Evolutionary conservation across 1,140 invertebrate genomes (phyloP), one percentile per base, ranked within the genome.

Genomic region (Drusus annulatus): DNA sequence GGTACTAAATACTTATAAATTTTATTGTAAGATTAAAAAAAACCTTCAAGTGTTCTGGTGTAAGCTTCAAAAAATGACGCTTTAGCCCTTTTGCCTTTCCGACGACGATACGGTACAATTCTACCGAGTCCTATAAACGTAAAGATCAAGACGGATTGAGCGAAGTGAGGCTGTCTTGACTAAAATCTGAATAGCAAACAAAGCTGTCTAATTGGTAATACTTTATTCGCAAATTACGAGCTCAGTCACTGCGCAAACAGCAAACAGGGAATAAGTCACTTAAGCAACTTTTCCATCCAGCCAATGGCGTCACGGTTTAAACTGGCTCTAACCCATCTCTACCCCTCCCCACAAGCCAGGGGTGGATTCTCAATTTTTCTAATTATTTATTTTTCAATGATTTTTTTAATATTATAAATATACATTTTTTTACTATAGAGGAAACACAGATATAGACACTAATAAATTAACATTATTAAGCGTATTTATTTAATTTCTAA

Each of bases 231-330:
- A 28, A 75, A 75, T 75, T 75, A 75, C 17, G 52, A 58, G 16
- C 25, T 75, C 25, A 75, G 71, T 75, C 71, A 75, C 71, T 75
- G 71, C 60, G 25, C 71, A 75, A 75, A 75, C 71, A 75, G 51
- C 45, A 25, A 60, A 36, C 31, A 54, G 17, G 52, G 56, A 23
- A 17, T 71, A n/a, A 65, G 36, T 36, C 25, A 75, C 71, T 75
- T 75, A 75, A 23, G 23, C 23, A n/a, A 63, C 23, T 71, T 54
- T 56, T 63, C 54, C 36, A 54, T 17, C 79, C 36, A 63, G 78
- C 78, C 78, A 80, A 80, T 80, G 65, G 36, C 58, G 76, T 58
- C 68, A 28, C 76, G 50, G 68, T 13, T 45, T 16, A 71, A 58
- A 75, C 21, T 58, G 68, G 50, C 23, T 63, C 17, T 51, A 36